These are phyloP conservation scores for Halesus radiatus DNA, from an alignment of 1,140 invertebrate species.

Conservation along the genomic window DNA sequence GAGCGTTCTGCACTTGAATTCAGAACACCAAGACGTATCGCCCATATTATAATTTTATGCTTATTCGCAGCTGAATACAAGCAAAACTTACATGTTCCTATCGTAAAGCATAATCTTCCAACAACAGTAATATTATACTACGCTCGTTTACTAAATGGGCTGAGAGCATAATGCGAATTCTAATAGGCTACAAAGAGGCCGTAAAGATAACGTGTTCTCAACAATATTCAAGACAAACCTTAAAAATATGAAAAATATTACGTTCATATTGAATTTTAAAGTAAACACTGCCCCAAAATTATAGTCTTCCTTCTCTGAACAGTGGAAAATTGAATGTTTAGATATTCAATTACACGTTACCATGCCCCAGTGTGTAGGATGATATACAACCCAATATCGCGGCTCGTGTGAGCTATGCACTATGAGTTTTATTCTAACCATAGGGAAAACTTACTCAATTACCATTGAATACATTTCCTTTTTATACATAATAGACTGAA, in stretches of 20 bases:
- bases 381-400: conserved; percentile 53
- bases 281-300: conserved; percentile 50
- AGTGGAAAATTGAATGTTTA: conserved; percentile 56
- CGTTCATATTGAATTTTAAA: conserved; percentile 48
- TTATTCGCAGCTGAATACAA: too few species aligned
- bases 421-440: conserved; percentile 43
- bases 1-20: too few species aligned
- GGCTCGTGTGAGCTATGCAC: conserved; percentile 27
- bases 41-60: too few species aligned
- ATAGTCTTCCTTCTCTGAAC: conserved; percentile 46
- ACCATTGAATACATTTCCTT: neutral
- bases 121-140: neutral
- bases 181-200: conserved; percentile 9
- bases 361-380: conserved; percentile 44
- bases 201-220: conserved; percentile 24
- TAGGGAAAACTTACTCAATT: conserved; percentile 43
- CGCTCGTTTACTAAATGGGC: neutral
- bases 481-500: conserved; percentile 34
- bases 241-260: conserved; percentile 44
- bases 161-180: conserved; percentile 7
- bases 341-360: conserved; percentile 55
- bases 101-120: too few species aligned
- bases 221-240: neutral
- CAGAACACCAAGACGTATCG: too few species aligned
- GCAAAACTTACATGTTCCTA: too few species aligned